Evolutionary conservation across 2,113 vertebrate species (phyloP).

Genomic region (human (Homo sapiens)): GRCh38 chr4:138371001-138371500

Average conservation of each 20-base stretch:
- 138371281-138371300: background rate
- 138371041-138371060: constrained; percentile 60
- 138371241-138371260: background rate
- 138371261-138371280: background rate
- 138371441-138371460: background rate
- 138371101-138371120: constrained; percentile 49
- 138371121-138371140: constrained; percentile 41
- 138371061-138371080: constrained; percentile 63
- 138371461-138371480: background rate
- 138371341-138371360: background rate
- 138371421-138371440: background rate
- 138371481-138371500: background rate
- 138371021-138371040: constrained; percentile 9
- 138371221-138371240: constrained; percentile 35
- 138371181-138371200: constrained; percentile 51
- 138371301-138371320: background rate
- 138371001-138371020: background rate
- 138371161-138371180: constrained; percentile 62
- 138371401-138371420: background rate
- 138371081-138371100: constrained; percentile 66
- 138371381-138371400: background rate
- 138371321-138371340: background rate
- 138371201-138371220: constrained; percentile 68
- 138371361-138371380: background rate
- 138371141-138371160: constrained; percentile 33